Evolutionary conservation across 2,888 invertebrate genomes (phyloP).

Genomic region (Drosophila eohydei): DNA sequence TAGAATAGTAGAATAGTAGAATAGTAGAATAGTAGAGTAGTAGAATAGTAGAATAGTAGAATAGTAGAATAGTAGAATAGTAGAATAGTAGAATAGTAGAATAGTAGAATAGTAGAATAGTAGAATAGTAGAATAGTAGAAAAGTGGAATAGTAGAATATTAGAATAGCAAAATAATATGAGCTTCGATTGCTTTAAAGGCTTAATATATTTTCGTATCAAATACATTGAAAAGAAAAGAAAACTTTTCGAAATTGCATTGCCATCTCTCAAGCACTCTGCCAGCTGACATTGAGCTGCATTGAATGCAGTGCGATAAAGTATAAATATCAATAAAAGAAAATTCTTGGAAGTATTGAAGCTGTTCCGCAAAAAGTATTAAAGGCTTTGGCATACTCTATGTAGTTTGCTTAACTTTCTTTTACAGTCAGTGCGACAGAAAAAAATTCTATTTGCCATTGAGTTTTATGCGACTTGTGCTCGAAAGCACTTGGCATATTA

Average conservation of each 20-base stretch:
- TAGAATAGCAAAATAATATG: too few species aligned
- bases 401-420: slow-evolving; percentile 9
- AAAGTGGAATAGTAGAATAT: too few species aligned
- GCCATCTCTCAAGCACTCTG: neutral
- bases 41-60: too few species aligned
- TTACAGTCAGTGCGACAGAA: slow-evolving; percentile 29
- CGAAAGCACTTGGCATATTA: slow-evolving; percentile 46
- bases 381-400: neutral
- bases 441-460: slow-evolving; percentile 46
- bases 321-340: neutral
- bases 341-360: neutral
- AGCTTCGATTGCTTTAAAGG: neutral
- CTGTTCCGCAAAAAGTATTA: slow-evolving; percentile 26
- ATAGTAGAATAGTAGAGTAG: too few species aligned
- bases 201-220: neutral
- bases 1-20: too few species aligned
- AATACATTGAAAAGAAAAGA: neutral
- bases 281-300: neutral
- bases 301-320: neutral
- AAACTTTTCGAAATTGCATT: neutral
- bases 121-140: too few species aligned
- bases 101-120: too few species aligned
- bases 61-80: too few species aligned
- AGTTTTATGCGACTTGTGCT: slow-evolving; percentile 34
- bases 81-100: too few species aligned